Evolutionary conservation across 2,888 invertebrate species (phyloP).

Genomic region (Antheraea yamamai): DNA sequence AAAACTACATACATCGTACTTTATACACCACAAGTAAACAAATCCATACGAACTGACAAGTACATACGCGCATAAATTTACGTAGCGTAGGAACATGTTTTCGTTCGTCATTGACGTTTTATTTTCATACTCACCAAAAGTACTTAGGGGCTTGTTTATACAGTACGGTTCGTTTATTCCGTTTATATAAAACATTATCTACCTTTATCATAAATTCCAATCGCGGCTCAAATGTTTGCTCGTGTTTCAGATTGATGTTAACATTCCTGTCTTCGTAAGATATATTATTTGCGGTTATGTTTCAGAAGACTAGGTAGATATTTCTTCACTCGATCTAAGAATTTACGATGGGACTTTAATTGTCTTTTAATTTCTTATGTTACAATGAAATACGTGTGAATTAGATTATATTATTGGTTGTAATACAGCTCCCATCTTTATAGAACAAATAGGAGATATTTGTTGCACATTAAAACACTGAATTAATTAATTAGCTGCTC

Average conservation of each 20-base stretch:
- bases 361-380: no score
- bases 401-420: no score
- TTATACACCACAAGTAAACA: background rate
- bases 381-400: no score
- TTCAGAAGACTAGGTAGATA: background rate
- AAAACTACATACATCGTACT: background rate
- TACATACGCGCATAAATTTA: background rate
- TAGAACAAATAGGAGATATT: no score
- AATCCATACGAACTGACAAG: background rate
- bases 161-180: constrained; percentile 26
- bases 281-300: background rate
- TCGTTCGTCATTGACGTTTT: background rate
- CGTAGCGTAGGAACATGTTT: background rate
- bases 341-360: no score
- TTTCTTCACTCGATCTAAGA: background rate
- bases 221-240: constrained; percentile 19
- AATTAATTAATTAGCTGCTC: no score
- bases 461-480: no score
- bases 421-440: no score
- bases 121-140: background rate
- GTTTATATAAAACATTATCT: constrained; percentile 21
- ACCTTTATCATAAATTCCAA: constrained; percentile 16
- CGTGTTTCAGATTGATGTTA: background rate
- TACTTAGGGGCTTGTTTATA: constrained; percentile 1
- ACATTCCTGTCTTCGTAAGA: background rate